Evolutionary conservation across 2,888 invertebrate species (phyloP), one percentile per base, ranked within the genome.

Genomic region (Gastracanthus pulcherrimus): DNA sequence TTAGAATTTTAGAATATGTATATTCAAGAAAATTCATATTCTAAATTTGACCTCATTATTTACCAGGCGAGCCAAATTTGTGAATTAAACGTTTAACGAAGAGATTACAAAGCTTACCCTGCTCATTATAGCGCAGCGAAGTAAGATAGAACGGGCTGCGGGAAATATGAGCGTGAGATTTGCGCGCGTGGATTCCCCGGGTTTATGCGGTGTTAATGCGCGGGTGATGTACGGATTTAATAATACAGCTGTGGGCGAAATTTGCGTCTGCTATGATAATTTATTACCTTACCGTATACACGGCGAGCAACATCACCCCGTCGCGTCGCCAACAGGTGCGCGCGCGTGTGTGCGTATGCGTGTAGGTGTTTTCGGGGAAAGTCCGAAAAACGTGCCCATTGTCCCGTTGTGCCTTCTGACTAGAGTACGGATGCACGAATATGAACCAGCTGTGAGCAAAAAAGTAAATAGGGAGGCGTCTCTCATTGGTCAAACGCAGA

Each of bases 171-270:
- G 41, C 4, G 19, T 19, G 7, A 51, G 23, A 1, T 51, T 1
- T 51, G 23, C 7, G 23, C 6, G 11, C 34, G 66, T 26, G 23
- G 55, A 64, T 66, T 76, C 66, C 13, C 19, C 26, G 41, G 29
- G n/a, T 62, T 45, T 36, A 29, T 36, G 55, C 26, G 41, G 19
- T n/a, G 70, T 16, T 71, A 71, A 71, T 70, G 60, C 45, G 55
- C 60, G 38, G 64, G 66, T 66, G 72, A 79, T 79, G 70, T 79
- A 79, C 55, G 79, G 55, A 55, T 72, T 72, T 72, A 72, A 72
- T 79, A 72, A 78, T 72, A 41, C 38, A 55, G 23, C 38, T 29
- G 76, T 70, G 69, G 76, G 76, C 60, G 76, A 55, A 70, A 62
- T 70, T 77, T 31, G 36, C 76, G n/a, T 51, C 29, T 26, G 38